phyloP scores from a whole-genome alignment of 2,797 vertebrate genomes.

The Philypnodon macrostomus region DNA sequence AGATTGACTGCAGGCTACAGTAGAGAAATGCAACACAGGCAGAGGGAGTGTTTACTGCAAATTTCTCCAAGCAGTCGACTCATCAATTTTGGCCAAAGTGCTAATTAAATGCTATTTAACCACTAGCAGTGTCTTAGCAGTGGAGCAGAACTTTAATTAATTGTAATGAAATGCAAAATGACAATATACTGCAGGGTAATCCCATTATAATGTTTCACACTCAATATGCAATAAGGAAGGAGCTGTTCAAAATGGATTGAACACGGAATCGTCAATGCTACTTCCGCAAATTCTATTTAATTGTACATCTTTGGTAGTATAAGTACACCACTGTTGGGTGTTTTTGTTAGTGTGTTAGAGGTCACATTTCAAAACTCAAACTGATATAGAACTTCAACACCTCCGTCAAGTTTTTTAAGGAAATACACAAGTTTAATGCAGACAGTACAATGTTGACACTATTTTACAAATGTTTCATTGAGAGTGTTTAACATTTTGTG shows the following conservation, averaged over 20 bases:
- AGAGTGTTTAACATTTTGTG: too few species aligned
- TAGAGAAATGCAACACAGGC: background rate
- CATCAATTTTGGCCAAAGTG: background rate
- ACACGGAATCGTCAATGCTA: too few species aligned
- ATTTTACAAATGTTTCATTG: too few species aligned
- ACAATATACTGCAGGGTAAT: slow-evolving; percentile 2
- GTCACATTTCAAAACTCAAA: too few species aligned
- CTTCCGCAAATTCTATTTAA: too few species aligned
- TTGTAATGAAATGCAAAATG: slow-evolving; percentile 6
- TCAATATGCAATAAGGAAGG: background rate
- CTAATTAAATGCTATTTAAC: slow-evolving; percentile 11
- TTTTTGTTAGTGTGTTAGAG: too few species aligned
- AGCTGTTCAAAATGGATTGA: background rate
- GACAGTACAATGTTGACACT: too few species aligned
- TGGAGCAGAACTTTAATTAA: slow-evolving; percentile 5
- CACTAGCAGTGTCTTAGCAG: slow-evolving; percentile 7
- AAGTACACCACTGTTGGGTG: too few species aligned
- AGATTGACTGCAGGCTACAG: slow-evolving; percentile 19
- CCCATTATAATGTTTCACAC: background rate
- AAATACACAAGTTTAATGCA: too few species aligned
- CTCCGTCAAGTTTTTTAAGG: too few species aligned
- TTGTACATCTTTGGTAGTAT: too few species aligned
- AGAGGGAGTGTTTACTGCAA: slow-evolving; percentile 6
- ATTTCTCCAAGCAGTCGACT: slow-evolving; percentile 2
- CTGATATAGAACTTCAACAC: too few species aligned